Percentiles rank a stretch among this genome's conserved stretches.
These are phyloP conservation scores for Pyrgus malvae DNA, from an alignment of 2,888 invertebrate species.

Conservation along the genomic window DNA sequence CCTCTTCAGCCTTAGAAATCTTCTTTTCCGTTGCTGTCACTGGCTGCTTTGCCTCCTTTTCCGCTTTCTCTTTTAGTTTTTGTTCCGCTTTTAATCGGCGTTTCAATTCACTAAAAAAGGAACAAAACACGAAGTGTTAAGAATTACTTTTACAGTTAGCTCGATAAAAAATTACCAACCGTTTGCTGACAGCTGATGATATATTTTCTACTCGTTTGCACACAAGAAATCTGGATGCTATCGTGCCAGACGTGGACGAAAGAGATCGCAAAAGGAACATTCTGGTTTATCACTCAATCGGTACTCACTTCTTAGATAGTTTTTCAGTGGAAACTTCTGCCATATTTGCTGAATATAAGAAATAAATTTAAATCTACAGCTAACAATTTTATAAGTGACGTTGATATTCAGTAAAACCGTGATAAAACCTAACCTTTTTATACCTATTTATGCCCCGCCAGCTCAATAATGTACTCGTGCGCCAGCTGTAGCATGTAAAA, in stretches of 20 bases:
- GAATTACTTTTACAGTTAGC: neutral
- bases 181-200: constrained; percentile 57
- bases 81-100: constrained; percentile 95
- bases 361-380: constrained; percentile 22
- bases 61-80: constrained; percentile 94
- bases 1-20: constrained; percentile 80
- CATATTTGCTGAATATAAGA: constrained; percentile 56
- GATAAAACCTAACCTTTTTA: too few relatives aligned
- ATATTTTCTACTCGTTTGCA: constrained; percentile 50
- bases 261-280: constrained; percentile 56
- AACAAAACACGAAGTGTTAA: constrained; percentile 29
- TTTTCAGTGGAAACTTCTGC: constrained; percentile 82
- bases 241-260: constrained; percentile 39
- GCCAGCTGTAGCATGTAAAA: too few relatives aligned
- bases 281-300: constrained; percentile 41
- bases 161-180: constrained; percentile 56
- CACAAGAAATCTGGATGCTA: constrained; percentile 45
- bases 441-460: too few relatives aligned
- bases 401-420: too few relatives aligned
- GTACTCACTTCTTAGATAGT: constrained; percentile 87
- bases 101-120: constrained; percentile 94
- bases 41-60: constrained; percentile 84
- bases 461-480: too few relatives aligned
- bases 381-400: too few relatives aligned
- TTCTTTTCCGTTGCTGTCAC: constrained; percentile 57